Conservation (phyloP, 2,888 invertebrate species). For the Seira ritae region DNA sequence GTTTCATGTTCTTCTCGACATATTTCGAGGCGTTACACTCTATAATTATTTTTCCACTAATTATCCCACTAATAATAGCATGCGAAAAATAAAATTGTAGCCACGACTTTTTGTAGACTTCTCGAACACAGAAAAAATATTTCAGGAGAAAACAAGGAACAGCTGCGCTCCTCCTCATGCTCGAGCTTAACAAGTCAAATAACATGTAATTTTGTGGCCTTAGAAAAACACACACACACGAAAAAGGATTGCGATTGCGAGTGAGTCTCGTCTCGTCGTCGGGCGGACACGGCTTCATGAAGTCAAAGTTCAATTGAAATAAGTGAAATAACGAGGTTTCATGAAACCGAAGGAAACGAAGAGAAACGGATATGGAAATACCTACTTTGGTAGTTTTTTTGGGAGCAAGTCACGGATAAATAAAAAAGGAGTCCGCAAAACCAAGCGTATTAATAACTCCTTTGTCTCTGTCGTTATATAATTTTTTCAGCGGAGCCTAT, state of each 20-base stretch:
- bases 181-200: background rate
- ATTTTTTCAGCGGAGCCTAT: background rate
- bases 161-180: slow-evolving; percentile 16
- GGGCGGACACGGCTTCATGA: background rate
- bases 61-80: slow-evolving; percentile 44
- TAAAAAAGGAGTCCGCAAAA: background rate
- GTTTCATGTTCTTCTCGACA: slow-evolving; percentile 21
- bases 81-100: background rate
- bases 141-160: slow-evolving; percentile 17
- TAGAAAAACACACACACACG: slow-evolving; percentile 17
- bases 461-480: slow-evolving; percentile 37
- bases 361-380: background rate
- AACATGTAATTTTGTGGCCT: slow-evolving; percentile 5
- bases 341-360: background rate
- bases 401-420: background rate
- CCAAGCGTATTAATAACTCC: slow-evolving; percentile 14
- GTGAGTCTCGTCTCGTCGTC: background rate
- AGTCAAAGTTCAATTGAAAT: slow-evolving; percentile 21
- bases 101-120: background rate
- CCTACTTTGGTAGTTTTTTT: too few species aligned
- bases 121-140: background rate
- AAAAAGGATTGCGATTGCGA: background rate
- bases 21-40: slow-evolving; percentile 27
- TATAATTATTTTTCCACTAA: slow-evolving; percentile 49
- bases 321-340: background rate